Conservation (phyloP, 2,113 vertebrate species). For the Triplophysa tibetana region DNA sequence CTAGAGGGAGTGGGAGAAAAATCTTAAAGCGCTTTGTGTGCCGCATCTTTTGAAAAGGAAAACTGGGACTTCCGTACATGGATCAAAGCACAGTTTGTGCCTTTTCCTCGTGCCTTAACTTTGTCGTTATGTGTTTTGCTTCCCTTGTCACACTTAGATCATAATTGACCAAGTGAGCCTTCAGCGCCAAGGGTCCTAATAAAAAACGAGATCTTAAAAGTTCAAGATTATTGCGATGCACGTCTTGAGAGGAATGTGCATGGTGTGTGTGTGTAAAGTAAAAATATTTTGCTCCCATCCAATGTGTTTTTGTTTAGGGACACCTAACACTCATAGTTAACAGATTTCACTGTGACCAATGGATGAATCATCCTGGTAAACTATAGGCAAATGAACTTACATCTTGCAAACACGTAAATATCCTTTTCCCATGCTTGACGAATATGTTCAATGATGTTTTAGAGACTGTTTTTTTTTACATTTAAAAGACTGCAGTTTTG, state of each 20-base stretch:
- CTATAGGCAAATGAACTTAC: neutral
- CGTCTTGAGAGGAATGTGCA: slow-evolving; percentile 32
- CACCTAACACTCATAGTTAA: neutral
- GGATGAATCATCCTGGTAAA: slow-evolving; percentile 49
- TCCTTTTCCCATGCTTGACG: too few species aligned
- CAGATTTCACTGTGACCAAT: slow-evolving; percentile 16
- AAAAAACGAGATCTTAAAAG: too few species aligned
- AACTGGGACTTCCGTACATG: neutral
- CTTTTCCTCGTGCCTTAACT: neutral
- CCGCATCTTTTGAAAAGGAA: neutral
- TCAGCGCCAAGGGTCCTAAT: too few species aligned
- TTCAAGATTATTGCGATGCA: neutral
- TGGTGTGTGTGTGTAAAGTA: slow-evolving; percentile 49
- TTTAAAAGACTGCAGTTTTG: neutral
- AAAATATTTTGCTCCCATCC: neutral
- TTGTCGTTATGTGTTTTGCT: neutral
- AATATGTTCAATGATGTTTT: too few species aligned
- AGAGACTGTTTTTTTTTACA: neutral
- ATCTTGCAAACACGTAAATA: neutral
- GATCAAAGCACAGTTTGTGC: neutral
- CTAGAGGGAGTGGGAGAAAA: neutral
- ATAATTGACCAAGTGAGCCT: too few species aligned
- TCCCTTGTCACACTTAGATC: neutral
- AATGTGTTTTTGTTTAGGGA: neutral
- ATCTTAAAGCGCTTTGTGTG: neutral